A percentile compares a stretch with the other conserved stretches of the same genome.
phyloP scores from a whole-genome alignment of 1,140 invertebrate species.

The Diachasma alloeum region DNA sequence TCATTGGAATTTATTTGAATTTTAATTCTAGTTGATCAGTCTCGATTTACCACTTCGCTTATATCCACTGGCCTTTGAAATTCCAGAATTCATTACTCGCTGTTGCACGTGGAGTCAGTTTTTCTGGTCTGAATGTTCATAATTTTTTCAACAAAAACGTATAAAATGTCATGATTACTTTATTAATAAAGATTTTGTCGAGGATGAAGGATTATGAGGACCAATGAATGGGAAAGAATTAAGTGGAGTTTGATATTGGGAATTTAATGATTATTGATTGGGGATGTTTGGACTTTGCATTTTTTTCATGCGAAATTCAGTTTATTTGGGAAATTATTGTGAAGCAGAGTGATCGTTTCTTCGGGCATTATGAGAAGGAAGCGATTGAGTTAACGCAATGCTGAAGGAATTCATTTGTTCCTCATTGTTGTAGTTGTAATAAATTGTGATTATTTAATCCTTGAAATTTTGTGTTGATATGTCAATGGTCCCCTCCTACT shows the following conservation, averaged over 20 bases:
- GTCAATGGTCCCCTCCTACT: background rate
- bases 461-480: background rate
- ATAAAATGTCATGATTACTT: too few relatives aligned
- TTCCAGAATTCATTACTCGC: background rate
- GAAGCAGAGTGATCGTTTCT: too few relatives aligned
- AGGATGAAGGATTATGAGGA: too few relatives aligned
- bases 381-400: background rate
- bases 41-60: too few relatives aligned
- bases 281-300: too few relatives aligned
- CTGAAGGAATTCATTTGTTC: background rate
- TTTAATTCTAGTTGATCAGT: too few relatives aligned
- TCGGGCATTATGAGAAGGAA: background rate
- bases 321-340: too few relatives aligned
- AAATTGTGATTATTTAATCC: background rate
- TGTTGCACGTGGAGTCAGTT: background rate
- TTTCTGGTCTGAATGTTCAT: background rate
- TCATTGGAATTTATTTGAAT: background rate
- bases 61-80: background rate
- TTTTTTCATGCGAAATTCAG: too few relatives aligned
- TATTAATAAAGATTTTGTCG: too few relatives aligned
- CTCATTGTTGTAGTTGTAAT: constrained; percentile 1
- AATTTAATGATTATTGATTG: too few relatives aligned
- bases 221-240: too few relatives aligned
- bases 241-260: too few relatives aligned
- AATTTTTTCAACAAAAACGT: background rate